Evolutionary conservation across 1,140 invertebrate genomes (phyloP).

Genomic region (Mylabris phalerata): DNA sequence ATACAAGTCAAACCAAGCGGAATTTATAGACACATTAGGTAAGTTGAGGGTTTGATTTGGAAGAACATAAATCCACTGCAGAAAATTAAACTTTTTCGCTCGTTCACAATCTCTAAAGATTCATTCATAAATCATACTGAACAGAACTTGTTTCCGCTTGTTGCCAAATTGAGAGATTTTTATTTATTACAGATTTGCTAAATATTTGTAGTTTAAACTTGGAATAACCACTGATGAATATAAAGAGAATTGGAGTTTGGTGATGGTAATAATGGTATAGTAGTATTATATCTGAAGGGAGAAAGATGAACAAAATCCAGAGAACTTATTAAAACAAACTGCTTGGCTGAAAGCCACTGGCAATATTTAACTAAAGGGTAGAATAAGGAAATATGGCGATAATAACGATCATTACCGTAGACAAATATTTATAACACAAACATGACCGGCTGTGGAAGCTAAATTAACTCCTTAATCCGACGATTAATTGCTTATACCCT

Average conservation of each 20-base stretch:
- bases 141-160: constrained; percentile 7
- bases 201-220: neutral
- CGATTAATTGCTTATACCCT: neutral
- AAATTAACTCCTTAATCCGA: constrained; percentile 9
- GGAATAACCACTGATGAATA: neutral
- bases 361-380: constrained; percentile 15
- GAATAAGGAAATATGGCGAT: constrained; percentile 18
- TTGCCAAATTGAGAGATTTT: neutral
- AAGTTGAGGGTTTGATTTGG: constrained; percentile 16
- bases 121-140: constrained; percentile 14
- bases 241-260: too few relatives aligned
- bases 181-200: constrained; percentile 7
- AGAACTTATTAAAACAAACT: constrained; percentile 16
- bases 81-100: constrained; percentile 22
- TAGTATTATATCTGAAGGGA: too few relatives aligned
- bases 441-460: constrained; percentile 9
- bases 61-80: constrained; percentile 16
- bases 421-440: constrained; percentile 15
- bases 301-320: constrained; percentile 4
- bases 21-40: constrained; percentile 22
- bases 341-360: constrained; percentile 6
- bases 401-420: constrained; percentile 15
- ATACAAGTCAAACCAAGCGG: constrained; percentile 6
- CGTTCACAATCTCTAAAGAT: constrained; percentile 9
- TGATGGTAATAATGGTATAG: too few relatives aligned